A percentile compares a stretch with the other conserved stretches of the same genome.
Evolutionary conservation across 2,888 invertebrate species (phyloP).

Genomic region (Neuroscelio doddi): DNA sequence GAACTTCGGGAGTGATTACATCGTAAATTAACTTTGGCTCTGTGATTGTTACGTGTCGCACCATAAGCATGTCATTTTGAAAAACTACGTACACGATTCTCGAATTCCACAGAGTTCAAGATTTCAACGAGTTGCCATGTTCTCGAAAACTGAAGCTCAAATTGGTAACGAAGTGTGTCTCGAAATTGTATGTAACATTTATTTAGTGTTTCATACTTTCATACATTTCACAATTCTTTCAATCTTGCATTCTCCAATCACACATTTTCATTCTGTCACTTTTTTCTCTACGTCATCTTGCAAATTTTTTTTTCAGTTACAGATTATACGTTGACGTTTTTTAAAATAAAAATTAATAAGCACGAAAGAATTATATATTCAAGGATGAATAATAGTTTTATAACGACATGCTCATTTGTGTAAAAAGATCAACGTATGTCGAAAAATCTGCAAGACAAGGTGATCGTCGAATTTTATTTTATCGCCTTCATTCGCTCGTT

Average conservation of each 20-base stretch:
- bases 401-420: slow-evolving; percentile 21
- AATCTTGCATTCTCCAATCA: slow-evolving; percentile 48
- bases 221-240: slow-evolving; percentile 26
- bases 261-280: slow-evolving; percentile 39
- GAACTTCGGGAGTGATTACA: slow-evolving; percentile 2
- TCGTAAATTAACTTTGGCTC: slow-evolving; percentile 1
- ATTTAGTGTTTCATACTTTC: slow-evolving; percentile 53
- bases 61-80: slow-evolving; percentile 1
- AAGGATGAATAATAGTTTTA: no score
- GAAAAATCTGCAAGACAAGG: slow-evolving; percentile 69
- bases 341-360: background rate
- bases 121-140: slow-evolving; percentile 3
- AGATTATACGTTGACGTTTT: slow-evolving; percentile 8
- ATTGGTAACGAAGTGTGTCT: slow-evolving; percentile 54
- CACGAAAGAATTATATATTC: no score
- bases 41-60: background rate
- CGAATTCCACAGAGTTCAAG: slow-evolving; percentile 9
- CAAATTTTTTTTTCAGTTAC: slow-evolving; percentile 35
- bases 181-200: slow-evolving; percentile 63
- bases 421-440: slow-evolving; percentile 22
- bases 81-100: slow-evolving; percentile 11
- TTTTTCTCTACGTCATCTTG: slow-evolving; percentile 53
- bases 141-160: slow-evolving; percentile 35
- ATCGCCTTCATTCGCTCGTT: slow-evolving; percentile 65
- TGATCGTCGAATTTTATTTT: slow-evolving; percentile 52